phyloP scores from a whole-genome alignment of 2,797 vertebrate species.

The Platalea minor region DNA sequence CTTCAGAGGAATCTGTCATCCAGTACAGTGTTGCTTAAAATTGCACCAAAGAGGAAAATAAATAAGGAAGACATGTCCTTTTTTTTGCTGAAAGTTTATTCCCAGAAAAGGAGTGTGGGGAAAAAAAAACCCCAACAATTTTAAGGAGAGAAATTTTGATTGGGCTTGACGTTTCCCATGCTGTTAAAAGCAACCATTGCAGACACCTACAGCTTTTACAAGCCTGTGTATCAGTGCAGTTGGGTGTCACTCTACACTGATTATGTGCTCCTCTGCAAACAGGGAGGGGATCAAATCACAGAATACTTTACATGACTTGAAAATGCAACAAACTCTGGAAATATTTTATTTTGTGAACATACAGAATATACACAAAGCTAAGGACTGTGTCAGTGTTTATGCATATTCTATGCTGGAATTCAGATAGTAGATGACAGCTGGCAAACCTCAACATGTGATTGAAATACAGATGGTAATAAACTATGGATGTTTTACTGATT shows the following conservation, averaged over 20 bases:
- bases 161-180: neutral
- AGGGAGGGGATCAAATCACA: neutral
- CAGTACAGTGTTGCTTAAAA: neutral
- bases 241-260: neutral
- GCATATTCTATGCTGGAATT: neutral
- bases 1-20: neutral
- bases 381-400: neutral
- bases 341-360: neutral
- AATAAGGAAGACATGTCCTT: neutral
- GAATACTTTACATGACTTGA: neutral
- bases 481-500: neutral
- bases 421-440: neutral
- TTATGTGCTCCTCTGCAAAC: neutral
- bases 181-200: neutral
- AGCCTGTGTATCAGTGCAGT: neutral
- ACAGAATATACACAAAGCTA: neutral
- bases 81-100: neutral
- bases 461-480: neutral
- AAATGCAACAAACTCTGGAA: neutral
- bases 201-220: neutral
- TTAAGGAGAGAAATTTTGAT: neutral
- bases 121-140: neutral
- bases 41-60: neutral
- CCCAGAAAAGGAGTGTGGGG: neutral
- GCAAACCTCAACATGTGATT: neutral